These are phyloP conservation scores for Anguilla pacifica DNA, from an alignment of 2,797 vertebrate genomes.

Conservation along the genomic window DNA sequence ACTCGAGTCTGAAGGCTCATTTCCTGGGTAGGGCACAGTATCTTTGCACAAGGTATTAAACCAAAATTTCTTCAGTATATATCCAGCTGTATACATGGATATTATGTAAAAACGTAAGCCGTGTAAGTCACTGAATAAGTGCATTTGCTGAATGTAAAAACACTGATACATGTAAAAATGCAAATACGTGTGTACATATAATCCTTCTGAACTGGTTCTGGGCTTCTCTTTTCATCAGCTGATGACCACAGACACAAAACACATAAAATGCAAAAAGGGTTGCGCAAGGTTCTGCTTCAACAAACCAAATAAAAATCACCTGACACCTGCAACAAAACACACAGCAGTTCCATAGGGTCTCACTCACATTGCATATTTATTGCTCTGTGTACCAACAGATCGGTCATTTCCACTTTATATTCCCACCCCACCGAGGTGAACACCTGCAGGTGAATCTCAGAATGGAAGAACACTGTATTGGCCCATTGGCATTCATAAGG, in stretches of 20 bases:
- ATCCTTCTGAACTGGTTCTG: neutral
- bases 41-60: neutral
- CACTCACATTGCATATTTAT: neutral
- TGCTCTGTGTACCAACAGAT: neutral
- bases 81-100: neutral
- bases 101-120: neutral
- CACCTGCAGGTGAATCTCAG: too few species aligned
- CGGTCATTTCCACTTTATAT: neutral
- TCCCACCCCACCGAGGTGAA: too few species aligned
- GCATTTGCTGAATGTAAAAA: too few species aligned
- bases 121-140: too few species aligned
- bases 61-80: neutral
- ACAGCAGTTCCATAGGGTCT: neutral
- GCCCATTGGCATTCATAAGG: too few species aligned
- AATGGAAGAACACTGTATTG: too few species aligned
- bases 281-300: neutral
- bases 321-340: neutral
- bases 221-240: neutral
- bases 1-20: neutral
- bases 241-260: neutral
- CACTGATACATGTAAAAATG: too few species aligned
- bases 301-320: neutral
- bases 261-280: constrained; percentile 22
- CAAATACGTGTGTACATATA: neutral
- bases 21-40: neutral